phyloP scores from a whole-genome alignment of 2,797 vertebrate species.

The Hapalemur alaotrensis region DNA sequence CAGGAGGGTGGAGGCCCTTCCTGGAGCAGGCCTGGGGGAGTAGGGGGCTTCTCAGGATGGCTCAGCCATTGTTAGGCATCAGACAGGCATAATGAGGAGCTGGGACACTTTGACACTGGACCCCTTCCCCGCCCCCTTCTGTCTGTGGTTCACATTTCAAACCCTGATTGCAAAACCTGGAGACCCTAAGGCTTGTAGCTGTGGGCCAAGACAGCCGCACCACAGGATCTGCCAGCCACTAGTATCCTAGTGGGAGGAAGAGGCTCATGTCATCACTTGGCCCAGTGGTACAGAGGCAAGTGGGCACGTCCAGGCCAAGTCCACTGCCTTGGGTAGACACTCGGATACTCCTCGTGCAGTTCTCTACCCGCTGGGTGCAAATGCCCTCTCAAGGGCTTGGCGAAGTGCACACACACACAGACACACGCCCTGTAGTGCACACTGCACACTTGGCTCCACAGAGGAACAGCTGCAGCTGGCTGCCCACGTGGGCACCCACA shows the following conservation, averaged over 20 bases:
- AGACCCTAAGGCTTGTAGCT: neutral
- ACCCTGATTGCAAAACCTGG: neutral
- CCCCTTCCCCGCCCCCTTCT: too few relatives aligned
- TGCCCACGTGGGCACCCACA: neutral
- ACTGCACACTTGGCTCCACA: neutral
- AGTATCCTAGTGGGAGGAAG: neutral
- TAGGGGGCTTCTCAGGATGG: neutral
- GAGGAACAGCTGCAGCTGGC: neutral
- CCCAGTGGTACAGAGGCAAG: neutral
- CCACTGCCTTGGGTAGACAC: neutral
- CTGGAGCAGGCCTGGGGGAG: neutral
- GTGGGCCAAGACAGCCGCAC: neutral
- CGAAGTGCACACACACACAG: neutral
- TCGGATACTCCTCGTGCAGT: fast-evolving
- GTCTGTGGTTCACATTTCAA: neutral
- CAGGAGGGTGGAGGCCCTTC: neutral
- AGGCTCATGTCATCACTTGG: neutral
- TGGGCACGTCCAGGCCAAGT: too few relatives aligned
- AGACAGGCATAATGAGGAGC: neutral
- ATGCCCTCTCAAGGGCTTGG: neutral
- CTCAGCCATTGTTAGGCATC: neutral
- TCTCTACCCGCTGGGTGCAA: neutral
- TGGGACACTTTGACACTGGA: neutral
- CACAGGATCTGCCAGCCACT: neutral
- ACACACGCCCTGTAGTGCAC: neutral